phyloP scores from a whole-genome alignment of 2,113 vertebrate genomes.

The Spheniscus mendiculus region DNA sequence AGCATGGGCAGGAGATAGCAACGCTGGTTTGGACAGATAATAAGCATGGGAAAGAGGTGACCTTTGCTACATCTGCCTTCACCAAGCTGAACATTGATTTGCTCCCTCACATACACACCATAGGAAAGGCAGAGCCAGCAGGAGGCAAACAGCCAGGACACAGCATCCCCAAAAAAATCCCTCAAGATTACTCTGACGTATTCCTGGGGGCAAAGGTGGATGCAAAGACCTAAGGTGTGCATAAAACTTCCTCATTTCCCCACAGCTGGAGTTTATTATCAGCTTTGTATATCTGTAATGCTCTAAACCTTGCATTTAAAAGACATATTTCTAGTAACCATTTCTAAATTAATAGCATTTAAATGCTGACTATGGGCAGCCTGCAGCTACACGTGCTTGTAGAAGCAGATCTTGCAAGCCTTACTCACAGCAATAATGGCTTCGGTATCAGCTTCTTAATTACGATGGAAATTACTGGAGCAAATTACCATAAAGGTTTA shows the following conservation, averaged over 20 bases:
- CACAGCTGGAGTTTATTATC: constrained; percentile 48
- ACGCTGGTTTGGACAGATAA: neutral
- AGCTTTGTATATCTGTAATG: neutral
- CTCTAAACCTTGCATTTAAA: constrained; percentile 24
- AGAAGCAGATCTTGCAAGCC: constrained; percentile 39
- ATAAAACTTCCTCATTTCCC: constrained; percentile 14
- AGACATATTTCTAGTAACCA: constrained; percentile 1
- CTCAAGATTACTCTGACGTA: neutral
- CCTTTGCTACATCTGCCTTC: neutral
- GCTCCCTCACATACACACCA: neutral
- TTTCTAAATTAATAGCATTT: constrained; percentile 46
- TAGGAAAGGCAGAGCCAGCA: neutral
- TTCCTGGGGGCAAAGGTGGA: constrained; percentile 25
- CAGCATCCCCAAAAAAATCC: neutral
- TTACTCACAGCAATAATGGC: constrained; percentile 43
- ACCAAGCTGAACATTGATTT: neutral
- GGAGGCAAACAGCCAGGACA: neutral
- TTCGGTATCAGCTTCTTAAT: constrained; percentile 43
- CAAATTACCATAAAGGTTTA: constrained; percentile 64
- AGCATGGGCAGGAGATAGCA: neutral
- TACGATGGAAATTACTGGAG: constrained; percentile 59
- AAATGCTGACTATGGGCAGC: constrained; percentile 32
- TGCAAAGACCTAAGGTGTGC: neutral
- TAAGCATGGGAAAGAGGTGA: neutral
- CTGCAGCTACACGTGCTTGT: constrained; percentile 28